Conservation (phyloP, 2,888 invertebrate genomes). For the Xestia rhomboidea region DNA sequence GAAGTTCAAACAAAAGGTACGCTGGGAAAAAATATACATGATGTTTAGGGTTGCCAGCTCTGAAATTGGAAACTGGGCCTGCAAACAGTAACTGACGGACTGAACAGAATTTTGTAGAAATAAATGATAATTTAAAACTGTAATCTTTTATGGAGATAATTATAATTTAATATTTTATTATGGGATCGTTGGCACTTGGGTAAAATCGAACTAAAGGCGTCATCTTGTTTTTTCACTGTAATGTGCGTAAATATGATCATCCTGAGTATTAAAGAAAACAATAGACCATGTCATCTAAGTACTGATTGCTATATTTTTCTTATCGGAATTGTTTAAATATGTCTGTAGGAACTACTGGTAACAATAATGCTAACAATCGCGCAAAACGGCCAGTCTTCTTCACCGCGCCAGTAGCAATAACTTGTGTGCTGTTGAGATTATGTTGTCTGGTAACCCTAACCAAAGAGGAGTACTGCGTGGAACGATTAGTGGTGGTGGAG, state of each 20-base stretch:
- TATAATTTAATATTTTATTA: neutral
- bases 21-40: constrained; percentile 40
- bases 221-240: neutral
- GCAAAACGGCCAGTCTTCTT: too few species aligned
- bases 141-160: neutral
- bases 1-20: constrained; percentile 66
- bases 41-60: constrained; percentile 17
- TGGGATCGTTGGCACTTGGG: rapidly evolving
- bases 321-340: too few species aligned
- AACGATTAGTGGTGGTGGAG: neutral
- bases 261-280: neutral
- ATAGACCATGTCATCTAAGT: neutral
- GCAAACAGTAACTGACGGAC: too few species aligned
- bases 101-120: neutral
- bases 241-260: neutral
- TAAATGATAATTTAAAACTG: neutral
- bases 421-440: too few species aligned
- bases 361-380: too few species aligned
- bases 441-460: neutral
- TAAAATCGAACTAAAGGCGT: neutral
- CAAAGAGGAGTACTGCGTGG: neutral
- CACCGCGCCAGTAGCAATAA: too few species aligned
- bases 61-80: constrained; percentile 4
- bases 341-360: too few species aligned
- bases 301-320: neutral